phyloP scores from a whole-genome alignment of 2,797 vertebrate genomes.

The Xiphophorus birchmanni region DNA sequence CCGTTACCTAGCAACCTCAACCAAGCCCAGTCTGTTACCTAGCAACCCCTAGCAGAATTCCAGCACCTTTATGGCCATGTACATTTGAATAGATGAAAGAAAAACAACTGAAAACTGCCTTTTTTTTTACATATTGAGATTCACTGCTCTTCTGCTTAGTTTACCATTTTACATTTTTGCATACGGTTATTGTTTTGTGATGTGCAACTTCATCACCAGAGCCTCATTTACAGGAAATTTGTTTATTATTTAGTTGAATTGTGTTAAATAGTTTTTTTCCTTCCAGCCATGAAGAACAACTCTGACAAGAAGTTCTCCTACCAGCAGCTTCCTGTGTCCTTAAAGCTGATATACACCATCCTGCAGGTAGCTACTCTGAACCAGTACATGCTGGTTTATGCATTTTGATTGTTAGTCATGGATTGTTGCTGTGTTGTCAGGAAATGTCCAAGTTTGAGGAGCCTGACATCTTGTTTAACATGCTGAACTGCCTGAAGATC shows the following conservation, averaged over 20 bases:
- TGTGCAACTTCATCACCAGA: not conserved
- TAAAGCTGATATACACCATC: slow-evolving; percentile 97
- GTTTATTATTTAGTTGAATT: slow-evolving; percentile 3
- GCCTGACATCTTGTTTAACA: slow-evolving; percentile 98
- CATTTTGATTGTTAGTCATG: slow-evolving; percentile 8
- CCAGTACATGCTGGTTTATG: slow-evolving; percentile 6
- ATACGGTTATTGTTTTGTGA: not conserved
- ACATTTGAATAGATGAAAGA: not conserved
- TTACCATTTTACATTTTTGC: not conserved
- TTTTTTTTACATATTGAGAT: not conserved
- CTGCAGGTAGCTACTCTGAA: slow-evolving; percentile 87
- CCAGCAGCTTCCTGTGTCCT: slow-evolving; percentile 93
- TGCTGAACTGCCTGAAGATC: slow-evolving; percentile 97
- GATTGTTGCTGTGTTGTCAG: slow-evolving; percentile 67
- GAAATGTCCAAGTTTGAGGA: slow-evolving; percentile 99
- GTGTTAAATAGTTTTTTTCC: slow-evolving; percentile 29
- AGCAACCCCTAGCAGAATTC: no score
- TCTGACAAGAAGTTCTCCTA: slow-evolving; percentile 94
- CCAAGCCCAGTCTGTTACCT: no score
- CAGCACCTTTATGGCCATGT: not conserved
- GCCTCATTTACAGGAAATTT: not conserved
- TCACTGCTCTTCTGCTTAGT: not conserved
- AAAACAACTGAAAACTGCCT: not conserved
- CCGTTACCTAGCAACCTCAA: no score
- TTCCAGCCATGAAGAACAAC: slow-evolving; percentile 90